phyloP scores from a whole-genome alignment of 2,888 invertebrate species.

The Teleiodes luculella region DNA sequence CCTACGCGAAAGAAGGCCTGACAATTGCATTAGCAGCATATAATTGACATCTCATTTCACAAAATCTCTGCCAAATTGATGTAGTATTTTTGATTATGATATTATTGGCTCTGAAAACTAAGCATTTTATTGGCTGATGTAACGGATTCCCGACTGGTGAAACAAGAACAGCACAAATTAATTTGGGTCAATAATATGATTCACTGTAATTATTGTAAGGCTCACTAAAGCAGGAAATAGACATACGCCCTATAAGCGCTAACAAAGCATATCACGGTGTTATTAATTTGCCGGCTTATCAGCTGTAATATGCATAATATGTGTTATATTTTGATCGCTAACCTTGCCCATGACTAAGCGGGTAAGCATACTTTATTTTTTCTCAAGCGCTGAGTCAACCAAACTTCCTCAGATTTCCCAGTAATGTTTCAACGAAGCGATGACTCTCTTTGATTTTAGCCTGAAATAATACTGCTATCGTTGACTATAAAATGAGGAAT shows the following conservation, averaged over 20 bases:
- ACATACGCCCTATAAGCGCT: constrained; percentile 12
- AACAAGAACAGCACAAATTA: constrained; percentile 21
- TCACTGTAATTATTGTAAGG: constrained; percentile 7
- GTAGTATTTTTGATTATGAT: too few species aligned
- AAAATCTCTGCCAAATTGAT: too few species aligned
- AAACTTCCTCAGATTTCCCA: constrained; percentile 36
- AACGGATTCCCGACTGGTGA: constrained; percentile 32
- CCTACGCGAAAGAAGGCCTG: too few species aligned
- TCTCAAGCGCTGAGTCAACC: constrained; percentile 49
- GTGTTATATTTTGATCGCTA: constrained; percentile 24
- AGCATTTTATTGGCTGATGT: constrained; percentile 22
- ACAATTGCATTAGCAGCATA: too few species aligned
- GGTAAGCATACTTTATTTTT: constrained; percentile 31
- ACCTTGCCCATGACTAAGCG: constrained; percentile 31
- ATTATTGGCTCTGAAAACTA: too few species aligned
- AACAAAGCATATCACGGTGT: constrained; percentile 14
- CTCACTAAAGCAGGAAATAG: constrained; percentile 22
- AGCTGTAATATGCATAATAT: constrained; percentile 28
- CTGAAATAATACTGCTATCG: background rate
- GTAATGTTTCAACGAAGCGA: constrained; percentile 26
- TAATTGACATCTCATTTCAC: too few species aligned
- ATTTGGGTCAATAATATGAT: constrained; percentile 5
- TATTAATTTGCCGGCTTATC: constrained; percentile 19
- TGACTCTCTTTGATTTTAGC: background rate
- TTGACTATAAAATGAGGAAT: background rate